A percentile compares a stretch with the other conserved stretches of the same genome.
Evolutionary conservation across 2,888 invertebrate species (phyloP).

Genomic region (Mythimna albipuncta): DNA sequence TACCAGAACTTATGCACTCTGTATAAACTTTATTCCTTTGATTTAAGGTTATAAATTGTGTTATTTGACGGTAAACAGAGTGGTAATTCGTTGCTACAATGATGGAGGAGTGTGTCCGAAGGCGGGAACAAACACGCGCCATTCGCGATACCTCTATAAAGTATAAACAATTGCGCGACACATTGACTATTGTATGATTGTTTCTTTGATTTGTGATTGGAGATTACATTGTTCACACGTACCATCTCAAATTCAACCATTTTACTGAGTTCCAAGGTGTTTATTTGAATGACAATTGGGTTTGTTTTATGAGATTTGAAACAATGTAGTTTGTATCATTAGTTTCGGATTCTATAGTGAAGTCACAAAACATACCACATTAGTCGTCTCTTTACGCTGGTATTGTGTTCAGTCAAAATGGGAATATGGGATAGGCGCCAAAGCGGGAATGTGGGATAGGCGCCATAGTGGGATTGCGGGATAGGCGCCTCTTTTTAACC

Average conservation of each 20-base stretch:
- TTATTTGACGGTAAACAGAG: background rate
- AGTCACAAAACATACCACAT: constrained; percentile 37
- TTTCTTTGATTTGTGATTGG: constrained; percentile 70
- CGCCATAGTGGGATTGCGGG: background rate
- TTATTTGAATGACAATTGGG: background rate
- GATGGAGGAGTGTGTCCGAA: constrained; percentile 77
- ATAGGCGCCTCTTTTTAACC: background rate
- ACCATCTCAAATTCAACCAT: constrained; percentile 18
- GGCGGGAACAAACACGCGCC: constrained; percentile 76
- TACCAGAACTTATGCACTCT: constrained; percentile 1
- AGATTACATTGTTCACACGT: constrained; percentile 47
- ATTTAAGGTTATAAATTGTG: constrained; percentile 48
- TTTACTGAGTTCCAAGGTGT: background rate
- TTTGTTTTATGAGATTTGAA: constrained; percentile 19
- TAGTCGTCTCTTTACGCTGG: constrained; percentile 11
- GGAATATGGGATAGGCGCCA: constrained; percentile 7
- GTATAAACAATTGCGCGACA: constrained; percentile 74
- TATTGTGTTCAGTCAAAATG: constrained; percentile 16
- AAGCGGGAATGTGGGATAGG: background rate
- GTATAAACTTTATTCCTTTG: background rate
- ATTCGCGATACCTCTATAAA: constrained; percentile 54
- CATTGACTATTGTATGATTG: constrained; percentile 66
- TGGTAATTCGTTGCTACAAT: constrained; percentile 73
- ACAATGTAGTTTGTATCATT: constrained; percentile 44
- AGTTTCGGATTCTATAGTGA: constrained; percentile 33